phyloP scores from a whole-genome alignment of 1,140 invertebrate genomes.

The Sipha flava region DNA sequence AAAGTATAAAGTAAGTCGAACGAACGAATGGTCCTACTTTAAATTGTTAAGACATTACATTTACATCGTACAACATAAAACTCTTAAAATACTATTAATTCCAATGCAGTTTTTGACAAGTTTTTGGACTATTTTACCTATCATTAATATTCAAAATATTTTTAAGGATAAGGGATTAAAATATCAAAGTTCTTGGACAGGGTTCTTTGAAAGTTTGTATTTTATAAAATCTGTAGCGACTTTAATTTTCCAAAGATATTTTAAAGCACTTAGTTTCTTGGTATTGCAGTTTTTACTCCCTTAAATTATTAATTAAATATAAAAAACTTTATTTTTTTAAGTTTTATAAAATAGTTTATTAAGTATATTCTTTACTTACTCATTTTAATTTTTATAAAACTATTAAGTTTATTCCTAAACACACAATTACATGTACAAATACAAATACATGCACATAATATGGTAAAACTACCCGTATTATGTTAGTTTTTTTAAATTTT shows the following conservation, averaged over 20 bases:
- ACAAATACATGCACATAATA: no score
- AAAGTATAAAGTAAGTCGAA: no score
- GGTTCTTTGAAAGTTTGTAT: not conserved
- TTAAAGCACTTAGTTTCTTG: not conserved
- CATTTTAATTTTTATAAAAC: not conserved
- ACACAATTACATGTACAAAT: no score
- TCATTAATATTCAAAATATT: not conserved
- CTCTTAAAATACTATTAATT: not conserved
- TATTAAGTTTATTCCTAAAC: no score
- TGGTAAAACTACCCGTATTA: no score
- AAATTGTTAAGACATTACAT: not conserved
- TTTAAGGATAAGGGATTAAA: not conserved
- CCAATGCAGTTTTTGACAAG: not conserved
- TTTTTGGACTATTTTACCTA: not conserved
- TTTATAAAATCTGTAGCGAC: not conserved
- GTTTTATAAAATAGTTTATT: not conserved
- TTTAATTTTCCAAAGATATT: not conserved
- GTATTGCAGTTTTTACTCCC: not conserved
- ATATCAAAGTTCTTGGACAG: not conserved
- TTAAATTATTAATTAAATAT: not conserved
- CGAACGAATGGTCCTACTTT: not conserved
- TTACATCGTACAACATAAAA: not conserved
- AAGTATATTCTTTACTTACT: not conserved
- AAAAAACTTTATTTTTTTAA: not conserved
- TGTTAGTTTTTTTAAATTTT: not conserved